These are phyloP conservation scores for Odocoileus hemionus DNA, from an alignment of 2,113 vertebrate genomes.

Conservation along the genomic window DNA sequence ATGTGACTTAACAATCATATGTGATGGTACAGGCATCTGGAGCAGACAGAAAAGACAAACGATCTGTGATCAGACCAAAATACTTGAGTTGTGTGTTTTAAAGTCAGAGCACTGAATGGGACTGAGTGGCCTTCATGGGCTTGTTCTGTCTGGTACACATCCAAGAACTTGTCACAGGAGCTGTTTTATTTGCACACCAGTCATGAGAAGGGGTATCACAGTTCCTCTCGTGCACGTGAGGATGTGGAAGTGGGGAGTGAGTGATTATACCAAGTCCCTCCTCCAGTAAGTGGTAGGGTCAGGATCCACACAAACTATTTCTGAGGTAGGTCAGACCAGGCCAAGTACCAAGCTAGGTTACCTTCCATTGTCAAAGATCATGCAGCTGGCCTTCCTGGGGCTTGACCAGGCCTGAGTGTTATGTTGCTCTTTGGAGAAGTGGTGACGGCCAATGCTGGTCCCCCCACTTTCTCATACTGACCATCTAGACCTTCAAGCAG, in stretches of 20 bases:
- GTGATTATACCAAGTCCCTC: not conserved
- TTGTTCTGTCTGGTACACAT: not conserved
- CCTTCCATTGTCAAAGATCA: not conserved
- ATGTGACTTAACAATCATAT: not conserved
- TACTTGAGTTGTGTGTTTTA: not conserved
- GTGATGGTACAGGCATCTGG: not conserved
- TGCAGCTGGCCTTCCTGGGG: not conserved
- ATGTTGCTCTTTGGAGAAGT: not conserved
- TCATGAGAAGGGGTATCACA: not conserved
- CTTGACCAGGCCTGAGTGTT: not conserved
- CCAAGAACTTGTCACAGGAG: not conserved
- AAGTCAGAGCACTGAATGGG: not conserved
- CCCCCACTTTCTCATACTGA: rapidly evolving
- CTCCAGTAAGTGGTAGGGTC: too few relatives aligned
- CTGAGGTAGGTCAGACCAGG: not conserved
- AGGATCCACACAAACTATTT: not conserved
- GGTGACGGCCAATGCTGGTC: too few relatives aligned
- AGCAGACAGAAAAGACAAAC: not conserved
- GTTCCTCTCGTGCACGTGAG: not conserved
- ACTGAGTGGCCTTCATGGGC: not conserved
- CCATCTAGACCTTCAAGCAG: too few relatives aligned
- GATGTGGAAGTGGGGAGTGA: not conserved
- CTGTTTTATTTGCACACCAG: not conserved
- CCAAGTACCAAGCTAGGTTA: not conserved
- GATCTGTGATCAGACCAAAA: not conserved